phyloP scores from a whole-genome alignment of 2,888 invertebrate species.

The Calephelis perditalis region DNA sequence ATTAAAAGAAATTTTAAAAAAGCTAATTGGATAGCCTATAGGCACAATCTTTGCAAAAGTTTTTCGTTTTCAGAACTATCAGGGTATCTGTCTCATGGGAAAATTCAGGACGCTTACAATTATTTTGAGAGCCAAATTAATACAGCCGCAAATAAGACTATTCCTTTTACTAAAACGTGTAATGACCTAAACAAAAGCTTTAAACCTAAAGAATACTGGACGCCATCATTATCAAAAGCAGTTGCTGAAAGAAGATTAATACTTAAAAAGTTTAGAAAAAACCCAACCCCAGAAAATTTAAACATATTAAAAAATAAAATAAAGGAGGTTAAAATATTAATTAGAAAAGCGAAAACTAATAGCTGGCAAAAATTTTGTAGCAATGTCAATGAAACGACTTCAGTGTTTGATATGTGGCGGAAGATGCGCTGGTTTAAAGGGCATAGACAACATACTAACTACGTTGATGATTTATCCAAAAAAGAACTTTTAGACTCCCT shows the following conservation, averaged over 20 bases:
- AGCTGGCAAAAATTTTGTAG: slow-evolving; percentile 1
- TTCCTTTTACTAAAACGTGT: not conserved
- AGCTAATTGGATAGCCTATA: slow-evolving; percentile 15
- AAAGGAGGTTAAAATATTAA: not conserved
- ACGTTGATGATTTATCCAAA: not conserved
- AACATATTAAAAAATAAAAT: too few relatives aligned
- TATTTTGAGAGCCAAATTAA: not conserved
- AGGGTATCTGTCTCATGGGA: not conserved
- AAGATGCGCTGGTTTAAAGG: slow-evolving; percentile 1
- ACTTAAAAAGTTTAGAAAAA: not conserved
- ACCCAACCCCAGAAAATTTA: too few relatives aligned
- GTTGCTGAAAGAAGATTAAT: slow-evolving; percentile 1
- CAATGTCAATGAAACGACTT: not conserved
- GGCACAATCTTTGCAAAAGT: not conserved
- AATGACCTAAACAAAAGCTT: not conserved
- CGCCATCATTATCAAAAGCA: slow-evolving; percentile 1
- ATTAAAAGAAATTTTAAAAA: slow-evolving; percentile 20
- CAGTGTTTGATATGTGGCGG: not conserved
- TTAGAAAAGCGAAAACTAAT: not conserved
- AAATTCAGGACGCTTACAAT: not conserved
- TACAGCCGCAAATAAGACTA: not conserved
- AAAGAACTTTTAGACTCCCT: not conserved
- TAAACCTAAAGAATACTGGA: slow-evolving; percentile 3
- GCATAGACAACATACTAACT: slow-evolving; percentile 2
- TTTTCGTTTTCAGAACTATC: not conserved